Conservation (phyloP, 2,113 vertebrate genomes). For the Etia nguti region DNA sequence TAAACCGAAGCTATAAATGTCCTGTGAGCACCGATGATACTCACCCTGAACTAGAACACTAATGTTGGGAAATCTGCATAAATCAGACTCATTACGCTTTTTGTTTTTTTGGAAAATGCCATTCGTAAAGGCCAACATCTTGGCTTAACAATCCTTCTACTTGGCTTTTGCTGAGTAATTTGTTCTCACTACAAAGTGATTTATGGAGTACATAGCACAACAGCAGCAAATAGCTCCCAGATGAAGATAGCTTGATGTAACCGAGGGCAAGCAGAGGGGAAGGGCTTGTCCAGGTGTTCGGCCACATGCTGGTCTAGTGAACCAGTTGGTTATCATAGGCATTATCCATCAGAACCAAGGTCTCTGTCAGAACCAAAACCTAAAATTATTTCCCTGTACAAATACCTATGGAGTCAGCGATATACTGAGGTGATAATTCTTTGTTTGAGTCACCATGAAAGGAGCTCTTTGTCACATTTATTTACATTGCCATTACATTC, state of each 20-base stretch:
- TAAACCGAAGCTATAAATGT: slow-evolving; percentile 27
- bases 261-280: neutral
- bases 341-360: neutral
- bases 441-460: neutral
- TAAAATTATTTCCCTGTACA: neutral
- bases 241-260: neutral
- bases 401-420: neutral
- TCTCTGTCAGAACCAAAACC: neutral
- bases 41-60: neutral
- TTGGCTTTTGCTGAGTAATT: slow-evolving; percentile 24
- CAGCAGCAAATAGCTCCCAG: slow-evolving; percentile 4
- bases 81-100: slow-evolving; percentile 9
- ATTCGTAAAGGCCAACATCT: slow-evolving; percentile 3
- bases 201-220: slow-evolving; percentile 28
- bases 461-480: neutral
- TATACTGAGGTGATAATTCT: neutral
- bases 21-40: neutral
- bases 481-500: neutral
- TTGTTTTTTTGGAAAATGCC: neutral
- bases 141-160: neutral
- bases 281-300: slow-evolving; percentile 21
- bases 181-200: slow-evolving; percentile 37
- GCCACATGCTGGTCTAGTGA: slow-evolving; percentile 19
- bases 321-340: slow-evolving; percentile 2
- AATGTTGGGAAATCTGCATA: neutral